Conservation (phyloP, 1,140 invertebrate genomes). For the Bilobella aurantiaca region DNA sequence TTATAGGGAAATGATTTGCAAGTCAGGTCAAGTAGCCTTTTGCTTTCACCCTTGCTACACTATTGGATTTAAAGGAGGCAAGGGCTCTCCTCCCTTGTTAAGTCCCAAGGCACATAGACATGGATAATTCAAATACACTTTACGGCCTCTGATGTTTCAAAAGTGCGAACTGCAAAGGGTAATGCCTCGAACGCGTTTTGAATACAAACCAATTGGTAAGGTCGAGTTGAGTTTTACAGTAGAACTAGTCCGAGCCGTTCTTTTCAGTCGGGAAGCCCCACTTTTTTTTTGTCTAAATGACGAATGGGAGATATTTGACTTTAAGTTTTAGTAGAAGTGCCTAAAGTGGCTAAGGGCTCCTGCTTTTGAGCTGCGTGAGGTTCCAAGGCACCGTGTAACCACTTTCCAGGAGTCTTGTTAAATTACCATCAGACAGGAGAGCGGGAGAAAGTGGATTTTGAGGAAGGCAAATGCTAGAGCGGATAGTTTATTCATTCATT, state of each 20-base stretch:
- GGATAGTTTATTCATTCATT: conserved; percentile 5
- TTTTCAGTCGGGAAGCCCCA: background rate
- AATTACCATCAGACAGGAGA: conserved; percentile 3
- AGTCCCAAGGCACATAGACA: background rate
- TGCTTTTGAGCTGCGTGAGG: too few species aligned
- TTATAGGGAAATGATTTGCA: background rate
- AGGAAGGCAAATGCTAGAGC: background rate
- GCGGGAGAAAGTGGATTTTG: background rate
- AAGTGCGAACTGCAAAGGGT: background rate
- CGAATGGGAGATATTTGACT: conserved; percentile 3
- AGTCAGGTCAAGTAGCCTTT: conserved; percentile 1
- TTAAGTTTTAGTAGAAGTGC: background rate
- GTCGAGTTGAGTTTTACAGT: background rate
- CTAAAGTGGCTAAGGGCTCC: background rate
- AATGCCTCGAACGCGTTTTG: background rate
- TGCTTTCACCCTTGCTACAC: conserved; percentile 4
- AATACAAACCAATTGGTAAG: background rate
- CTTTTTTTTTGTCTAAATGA: background rate
- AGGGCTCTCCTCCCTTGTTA: background rate
- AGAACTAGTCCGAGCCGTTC: background rate
- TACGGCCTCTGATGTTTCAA: background rate
- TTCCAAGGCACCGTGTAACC: background rate
- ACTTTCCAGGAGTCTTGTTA: conserved; percentile 6
- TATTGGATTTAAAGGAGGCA: background rate
- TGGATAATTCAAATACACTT: conserved; percentile 5